phyloP scores from a whole-genome alignment of 2,113 vertebrate species.

The Patagioenas fasciata region DNA sequence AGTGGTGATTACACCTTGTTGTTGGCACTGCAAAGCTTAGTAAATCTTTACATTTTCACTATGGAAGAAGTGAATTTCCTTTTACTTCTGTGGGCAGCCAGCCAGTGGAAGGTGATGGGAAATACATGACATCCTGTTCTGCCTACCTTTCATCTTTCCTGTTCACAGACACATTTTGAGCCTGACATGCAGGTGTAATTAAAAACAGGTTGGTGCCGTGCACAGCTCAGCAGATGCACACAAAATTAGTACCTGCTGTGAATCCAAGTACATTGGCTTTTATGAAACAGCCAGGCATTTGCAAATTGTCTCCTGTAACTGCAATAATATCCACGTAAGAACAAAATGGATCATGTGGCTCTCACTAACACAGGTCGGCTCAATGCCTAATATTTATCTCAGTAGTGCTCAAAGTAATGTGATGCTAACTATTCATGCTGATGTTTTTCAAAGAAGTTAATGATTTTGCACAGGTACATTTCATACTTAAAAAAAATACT shows the following conservation, averaged over 20 bases:
- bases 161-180: constrained; percentile 39
- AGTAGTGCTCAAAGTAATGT: background rate
- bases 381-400: background rate
- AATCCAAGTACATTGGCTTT: constrained; percentile 15
- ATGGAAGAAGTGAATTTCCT: constrained; percentile 54
- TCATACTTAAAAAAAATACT: background rate
- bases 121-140: constrained; percentile 58
- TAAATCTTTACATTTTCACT: constrained; percentile 51
- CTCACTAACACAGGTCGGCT: background rate
- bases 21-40: constrained; percentile 44
- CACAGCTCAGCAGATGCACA: constrained; percentile 48
- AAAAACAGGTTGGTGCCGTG: constrained; percentile 51
- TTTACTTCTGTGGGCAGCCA: constrained; percentile 32
- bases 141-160: constrained; percentile 50
- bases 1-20: constrained; percentile 48
- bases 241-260: constrained; percentile 58
- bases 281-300: constrained; percentile 45
- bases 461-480: background rate
- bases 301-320: constrained; percentile 30
- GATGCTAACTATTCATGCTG: background rate
- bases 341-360: background rate
- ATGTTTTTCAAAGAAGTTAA: background rate
- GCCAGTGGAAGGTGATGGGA: constrained; percentile 66
- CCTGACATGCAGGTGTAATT: constrained; percentile 63
- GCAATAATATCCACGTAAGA: background rate